phyloP scores from a whole-genome alignment of 1,140 invertebrate genomes.

The Bombus breviceps region DNA sequence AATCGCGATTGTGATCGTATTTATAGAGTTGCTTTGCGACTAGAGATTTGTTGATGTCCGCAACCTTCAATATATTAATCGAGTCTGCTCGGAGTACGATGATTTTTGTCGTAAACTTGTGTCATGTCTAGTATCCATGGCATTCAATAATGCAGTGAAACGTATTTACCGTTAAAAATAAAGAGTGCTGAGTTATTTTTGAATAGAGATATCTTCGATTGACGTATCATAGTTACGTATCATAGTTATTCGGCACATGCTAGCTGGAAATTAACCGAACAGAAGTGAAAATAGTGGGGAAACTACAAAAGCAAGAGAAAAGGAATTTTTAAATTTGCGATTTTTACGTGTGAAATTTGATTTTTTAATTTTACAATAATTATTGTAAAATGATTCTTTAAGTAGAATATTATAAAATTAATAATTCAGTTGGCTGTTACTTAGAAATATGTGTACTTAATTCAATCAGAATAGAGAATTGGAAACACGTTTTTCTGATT shows the following conservation, averaged over 20 bases:
- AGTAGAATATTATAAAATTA: background rate
- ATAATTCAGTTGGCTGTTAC: background rate
- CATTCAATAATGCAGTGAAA: conserved; percentile 22
- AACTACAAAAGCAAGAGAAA: background rate
- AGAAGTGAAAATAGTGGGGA: background rate
- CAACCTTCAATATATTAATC: conserved; percentile 11
- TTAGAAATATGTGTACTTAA: background rate
- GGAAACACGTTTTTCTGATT: background rate
- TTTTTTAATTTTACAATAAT: too few relatives aligned
- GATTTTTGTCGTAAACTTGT: too few relatives aligned
- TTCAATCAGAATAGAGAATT: background rate
- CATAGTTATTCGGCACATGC: conserved; percentile 30
- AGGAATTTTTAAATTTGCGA: background rate
- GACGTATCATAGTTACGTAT: conserved; percentile 20
- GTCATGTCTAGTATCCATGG: background rate
- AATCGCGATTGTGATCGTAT: conserved; percentile 35
- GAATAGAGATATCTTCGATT: conserved; percentile 41
- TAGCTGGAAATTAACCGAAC: conserved; percentile 3
- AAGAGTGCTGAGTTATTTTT: conserved; percentile 69
- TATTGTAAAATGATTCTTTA: too few relatives aligned
- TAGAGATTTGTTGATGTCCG: conserved; percentile 2
- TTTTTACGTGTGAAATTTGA: background rate
- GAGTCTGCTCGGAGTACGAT: background rate
- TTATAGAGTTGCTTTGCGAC: conserved; percentile 2
- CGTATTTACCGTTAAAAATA: conserved; percentile 66